A percentile compares a stretch with the other conserved stretches of the same genome.
phyloP scores from a whole-genome alignment of 37 sponge, comb jelly and placozoan species.

The Cladorhizidae sp. region DNA sequence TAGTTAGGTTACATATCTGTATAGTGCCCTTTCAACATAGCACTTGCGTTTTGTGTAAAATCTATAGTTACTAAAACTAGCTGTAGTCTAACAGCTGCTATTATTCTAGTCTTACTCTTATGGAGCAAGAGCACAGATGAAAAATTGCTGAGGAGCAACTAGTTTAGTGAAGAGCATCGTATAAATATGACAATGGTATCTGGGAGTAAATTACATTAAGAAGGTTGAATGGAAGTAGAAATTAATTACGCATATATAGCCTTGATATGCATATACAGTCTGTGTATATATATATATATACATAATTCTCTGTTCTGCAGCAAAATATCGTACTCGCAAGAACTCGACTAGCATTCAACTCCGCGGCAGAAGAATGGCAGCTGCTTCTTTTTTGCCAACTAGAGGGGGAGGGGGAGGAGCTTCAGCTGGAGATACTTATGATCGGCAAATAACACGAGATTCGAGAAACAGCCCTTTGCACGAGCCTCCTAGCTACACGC shows the following conservation, averaged over 20 bases:
- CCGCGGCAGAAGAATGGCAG: background rate
- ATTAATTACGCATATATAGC: background rate
- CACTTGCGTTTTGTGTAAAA: too few species aligned
- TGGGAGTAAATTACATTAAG: background rate
- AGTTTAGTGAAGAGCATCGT: too few species aligned
- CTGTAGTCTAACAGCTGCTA: too few species aligned
- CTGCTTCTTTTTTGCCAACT: too few species aligned
- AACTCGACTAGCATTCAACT: slow-evolving; percentile 22
- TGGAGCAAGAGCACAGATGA: too few species aligned
- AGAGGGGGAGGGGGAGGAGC: background rate
- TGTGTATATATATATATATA: too few species aligned
- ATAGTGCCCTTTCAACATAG: too few species aligned
- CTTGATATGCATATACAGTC: background rate
- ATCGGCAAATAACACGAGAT: background rate
- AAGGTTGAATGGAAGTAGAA: background rate
- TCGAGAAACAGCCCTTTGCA: background rate
- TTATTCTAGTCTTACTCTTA: too few species aligned
- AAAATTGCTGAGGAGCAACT: too few species aligned
- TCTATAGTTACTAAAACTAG: too few species aligned
- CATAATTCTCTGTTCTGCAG: background rate
- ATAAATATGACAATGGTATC: too few species aligned
- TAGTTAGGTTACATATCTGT: too few species aligned
- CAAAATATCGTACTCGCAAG: slow-evolving; percentile 13
- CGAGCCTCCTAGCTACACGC: slow-evolving; percentile 4
- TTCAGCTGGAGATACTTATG: background rate